Evolutionary conservation across 2,113 vertebrate genomes (phyloP).

Genomic region (Actinemys pallida): DNA sequence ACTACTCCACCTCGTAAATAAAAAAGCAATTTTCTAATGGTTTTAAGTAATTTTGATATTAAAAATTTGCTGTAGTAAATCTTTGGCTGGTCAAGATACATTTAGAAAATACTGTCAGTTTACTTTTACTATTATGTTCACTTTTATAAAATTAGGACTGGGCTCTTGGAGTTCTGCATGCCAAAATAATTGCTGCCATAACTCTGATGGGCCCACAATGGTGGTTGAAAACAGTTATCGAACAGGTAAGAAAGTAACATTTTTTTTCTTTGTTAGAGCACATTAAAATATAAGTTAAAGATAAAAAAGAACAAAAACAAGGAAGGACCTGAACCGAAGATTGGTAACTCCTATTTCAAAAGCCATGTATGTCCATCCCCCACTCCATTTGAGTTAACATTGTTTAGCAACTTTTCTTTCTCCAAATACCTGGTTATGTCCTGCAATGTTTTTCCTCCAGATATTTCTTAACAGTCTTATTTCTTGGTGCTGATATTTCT

Average conservation of each 20-base stretch:
- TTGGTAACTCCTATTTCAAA: background rate
- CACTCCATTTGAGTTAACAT: background rate
- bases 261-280: background rate
- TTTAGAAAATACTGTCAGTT: background rate
- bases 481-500: background rate
- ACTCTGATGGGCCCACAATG: constrained; percentile 99
- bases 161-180: constrained; percentile 98
- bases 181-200: constrained; percentile 99
- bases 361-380: background rate
- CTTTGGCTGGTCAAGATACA: background rate
- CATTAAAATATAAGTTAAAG: background rate
- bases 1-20: background rate
- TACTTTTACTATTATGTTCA: background rate
- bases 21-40: background rate
- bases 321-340: background rate
- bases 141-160: constrained; percentile 87
- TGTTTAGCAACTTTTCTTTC: no score
- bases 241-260: constrained; percentile 85
- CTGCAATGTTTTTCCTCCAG: background rate
- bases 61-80: background rate
- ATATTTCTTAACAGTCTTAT: background rate
- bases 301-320: background rate
- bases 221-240: constrained; percentile 99
- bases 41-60: background rate
- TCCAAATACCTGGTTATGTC: background rate